Conservation (phyloP, 2,888 invertebrate species). For the Selenia dentaria region DNA sequence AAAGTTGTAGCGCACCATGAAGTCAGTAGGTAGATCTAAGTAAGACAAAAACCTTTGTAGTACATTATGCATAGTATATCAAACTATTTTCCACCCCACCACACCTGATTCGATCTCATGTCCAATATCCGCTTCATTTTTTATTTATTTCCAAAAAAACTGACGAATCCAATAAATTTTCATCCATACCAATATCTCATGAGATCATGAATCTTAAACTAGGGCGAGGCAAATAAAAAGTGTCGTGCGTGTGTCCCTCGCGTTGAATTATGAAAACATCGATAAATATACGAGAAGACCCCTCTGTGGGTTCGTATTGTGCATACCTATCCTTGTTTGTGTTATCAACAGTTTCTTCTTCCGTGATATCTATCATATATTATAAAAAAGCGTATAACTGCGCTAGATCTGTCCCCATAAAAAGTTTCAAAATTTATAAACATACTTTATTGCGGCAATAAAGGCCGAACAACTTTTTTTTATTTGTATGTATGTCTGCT, state of each 20-base stretch:
- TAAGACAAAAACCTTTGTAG: no score
- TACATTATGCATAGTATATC: no score
- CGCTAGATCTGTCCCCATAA: no score
- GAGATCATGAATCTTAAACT: slow-evolving; percentile 78
- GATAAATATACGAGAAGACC: slow-evolving; percentile 68
- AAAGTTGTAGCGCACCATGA: no score
- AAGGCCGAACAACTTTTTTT: no score
- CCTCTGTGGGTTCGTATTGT: slow-evolving; percentile 12
- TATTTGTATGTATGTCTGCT: neutral
- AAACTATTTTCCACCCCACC: slow-evolving; percentile 23
- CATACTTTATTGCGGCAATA: no score
- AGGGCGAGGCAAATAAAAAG: slow-evolving; percentile 70
- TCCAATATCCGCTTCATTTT: slow-evolving; percentile 37
- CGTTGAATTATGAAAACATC: slow-evolving; percentile 77
- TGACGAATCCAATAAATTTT: slow-evolving; percentile 40
- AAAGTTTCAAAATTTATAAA: no score
- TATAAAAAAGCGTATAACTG: no score
- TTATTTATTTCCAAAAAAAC: slow-evolving; percentile 38
- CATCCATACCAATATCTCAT: slow-evolving; percentile 61
- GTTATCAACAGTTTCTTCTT: slow-evolving; percentile 16
- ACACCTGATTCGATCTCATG: slow-evolving; percentile 23
- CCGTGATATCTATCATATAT: no score
- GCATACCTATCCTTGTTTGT: slow-evolving; percentile 12
- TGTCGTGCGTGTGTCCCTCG: slow-evolving; percentile 53
- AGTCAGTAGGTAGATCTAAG: no score